phyloP scores from a whole-genome alignment of 2,113 vertebrate species.

The Alouatta palliata region DNA sequence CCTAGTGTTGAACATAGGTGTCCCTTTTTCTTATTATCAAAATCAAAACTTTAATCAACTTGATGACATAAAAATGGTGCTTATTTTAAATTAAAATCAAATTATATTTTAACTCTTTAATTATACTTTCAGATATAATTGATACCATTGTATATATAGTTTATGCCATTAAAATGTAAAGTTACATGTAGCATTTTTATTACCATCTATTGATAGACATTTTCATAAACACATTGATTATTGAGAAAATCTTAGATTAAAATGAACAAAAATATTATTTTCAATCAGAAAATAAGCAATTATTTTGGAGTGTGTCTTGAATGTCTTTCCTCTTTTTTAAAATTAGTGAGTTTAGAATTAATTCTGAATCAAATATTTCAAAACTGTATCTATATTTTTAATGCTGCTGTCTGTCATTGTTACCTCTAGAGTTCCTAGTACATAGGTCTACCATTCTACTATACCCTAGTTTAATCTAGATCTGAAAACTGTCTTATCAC shows the following conservation, averaged over 20 bases:
- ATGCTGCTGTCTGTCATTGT: not conserved
- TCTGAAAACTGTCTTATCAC: not conserved
- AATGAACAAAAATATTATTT: not conserved
- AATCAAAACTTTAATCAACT: not conserved
- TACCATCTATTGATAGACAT: not conserved
- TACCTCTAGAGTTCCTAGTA: not conserved
- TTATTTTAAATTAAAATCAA: slow-evolving; percentile 18
- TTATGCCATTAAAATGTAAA: not conserved
- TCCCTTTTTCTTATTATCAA: not conserved
- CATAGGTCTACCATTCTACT: fast-evolving
- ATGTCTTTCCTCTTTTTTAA: not conserved
- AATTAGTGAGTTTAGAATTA: not conserved
- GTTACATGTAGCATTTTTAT: not conserved
- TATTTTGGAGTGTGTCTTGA: not conserved
- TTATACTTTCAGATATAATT: not conserved
- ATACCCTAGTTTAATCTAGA: too few relatives aligned
- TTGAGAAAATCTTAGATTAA: not conserved
- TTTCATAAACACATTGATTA: not conserved
- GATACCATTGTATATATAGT: not conserved
- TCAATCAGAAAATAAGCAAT: not conserved
- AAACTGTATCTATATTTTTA: not conserved
- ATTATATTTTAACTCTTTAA: not conserved
- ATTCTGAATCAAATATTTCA: not conserved
- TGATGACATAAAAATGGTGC: not conserved
- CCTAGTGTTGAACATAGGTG: not conserved